Percentiles rank a stretch among this genome's conserved stretches.
Evolutionary conservation across 2,113 vertebrate species (phyloP).

Genomic region (Emydura subglobosa): DNA sequence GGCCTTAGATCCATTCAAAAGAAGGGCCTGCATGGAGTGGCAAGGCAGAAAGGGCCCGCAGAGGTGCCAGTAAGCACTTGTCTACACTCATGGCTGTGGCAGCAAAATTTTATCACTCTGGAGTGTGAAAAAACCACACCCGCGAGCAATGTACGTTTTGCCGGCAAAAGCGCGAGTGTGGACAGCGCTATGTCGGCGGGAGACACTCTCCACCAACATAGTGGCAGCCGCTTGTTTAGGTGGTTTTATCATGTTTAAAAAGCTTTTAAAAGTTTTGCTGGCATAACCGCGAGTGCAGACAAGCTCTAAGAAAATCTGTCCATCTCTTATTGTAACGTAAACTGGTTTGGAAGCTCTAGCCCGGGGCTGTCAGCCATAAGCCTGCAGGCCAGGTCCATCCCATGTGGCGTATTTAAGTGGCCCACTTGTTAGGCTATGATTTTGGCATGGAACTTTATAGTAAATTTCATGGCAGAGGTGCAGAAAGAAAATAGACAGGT

Average conservation of each 20-base stretch:
- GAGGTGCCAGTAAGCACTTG: background rate
- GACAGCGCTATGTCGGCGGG: too few relatives aligned
- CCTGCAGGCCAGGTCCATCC: background rate
- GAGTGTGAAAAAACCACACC: too few relatives aligned
- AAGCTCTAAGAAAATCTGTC: background rate
- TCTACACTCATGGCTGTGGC: too few relatives aligned
- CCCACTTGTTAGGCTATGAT: background rate
- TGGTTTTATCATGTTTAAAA: too few relatives aligned
- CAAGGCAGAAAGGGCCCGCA: accelerated
- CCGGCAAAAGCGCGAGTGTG: too few relatives aligned
- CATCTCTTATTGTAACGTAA: background rate
- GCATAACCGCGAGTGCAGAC: background rate
- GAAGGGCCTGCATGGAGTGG: background rate
- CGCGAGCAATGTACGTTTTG: too few relatives aligned
- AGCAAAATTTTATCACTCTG: too few relatives aligned
- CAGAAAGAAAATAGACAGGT: background rate
- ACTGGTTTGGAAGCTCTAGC: background rate
- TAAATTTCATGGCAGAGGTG: background rate
- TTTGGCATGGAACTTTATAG: background rate
- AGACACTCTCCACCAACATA: too few relatives aligned
- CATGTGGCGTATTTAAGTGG: background rate
- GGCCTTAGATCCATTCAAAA: background rate
- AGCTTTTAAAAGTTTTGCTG: too few relatives aligned
- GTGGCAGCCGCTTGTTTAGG: too few relatives aligned
- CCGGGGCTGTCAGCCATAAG: background rate